Conservation (phyloP, 2,113 vertebrate genomes). For the Urocynchramus pylzowi region DNA sequence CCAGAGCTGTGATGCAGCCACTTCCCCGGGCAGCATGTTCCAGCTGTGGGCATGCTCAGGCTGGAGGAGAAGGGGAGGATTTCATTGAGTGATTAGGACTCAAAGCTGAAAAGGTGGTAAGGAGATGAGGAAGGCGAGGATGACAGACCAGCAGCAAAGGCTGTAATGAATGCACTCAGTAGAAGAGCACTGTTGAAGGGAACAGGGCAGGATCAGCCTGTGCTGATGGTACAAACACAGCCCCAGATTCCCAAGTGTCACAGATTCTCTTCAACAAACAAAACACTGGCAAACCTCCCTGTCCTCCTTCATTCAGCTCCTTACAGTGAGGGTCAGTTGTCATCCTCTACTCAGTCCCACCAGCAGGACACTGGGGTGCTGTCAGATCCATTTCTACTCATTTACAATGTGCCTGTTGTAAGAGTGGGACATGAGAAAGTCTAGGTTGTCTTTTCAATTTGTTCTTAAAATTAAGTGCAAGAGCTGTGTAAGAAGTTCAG, state of each 20-base stretch:
- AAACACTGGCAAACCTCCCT: neutral
- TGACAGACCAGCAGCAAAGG: neutral
- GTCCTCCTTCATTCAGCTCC: neutral
- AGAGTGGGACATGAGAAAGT: neutral
- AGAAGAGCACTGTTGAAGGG: neutral
- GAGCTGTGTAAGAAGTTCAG: neutral
- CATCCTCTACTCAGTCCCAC: neutral
- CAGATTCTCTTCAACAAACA: neutral
- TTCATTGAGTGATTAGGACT: neutral
- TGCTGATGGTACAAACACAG: neutral
- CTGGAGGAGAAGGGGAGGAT: neutral
- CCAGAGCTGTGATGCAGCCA: neutral
- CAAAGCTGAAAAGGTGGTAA: neutral
- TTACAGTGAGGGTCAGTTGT: accelerated
- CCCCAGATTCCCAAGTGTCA: neutral
- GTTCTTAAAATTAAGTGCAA: neutral
- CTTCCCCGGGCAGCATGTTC: neutral
- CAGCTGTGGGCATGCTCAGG: neutral
- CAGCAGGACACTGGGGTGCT: neutral
- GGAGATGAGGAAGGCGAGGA: neutral
- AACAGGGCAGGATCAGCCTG: neutral
- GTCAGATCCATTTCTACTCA: neutral
- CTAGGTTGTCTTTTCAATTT: neutral
- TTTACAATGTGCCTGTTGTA: neutral
- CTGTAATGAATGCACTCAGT: accelerated